phyloP scores from a whole-genome alignment of 2,113 vertebrate species.

The zebrafish (Danio rerio) region GRCz12tu NC_133177.1:22781001-22781500 shows the following conservation, averaged over 20 bases:
- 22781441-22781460: background rate
- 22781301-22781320: background rate
- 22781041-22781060: too few relatives aligned
- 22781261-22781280: constrained; percentile 30
- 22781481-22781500: background rate
- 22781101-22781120: background rate
- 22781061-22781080: too few relatives aligned
- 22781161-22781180: background rate
- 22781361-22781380: constrained; percentile 10
- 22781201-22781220: background rate
- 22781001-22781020: too few relatives aligned
- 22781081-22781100: too few relatives aligned
- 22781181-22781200: background rate
- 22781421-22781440: too few relatives aligned
- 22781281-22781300: background rate
- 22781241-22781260: constrained; percentile 6
- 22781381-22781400: background rate
- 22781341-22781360: constrained; percentile 5
- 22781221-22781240: constrained; percentile 13
- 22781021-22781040: too few relatives aligned
- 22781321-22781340: constrained; percentile 25
- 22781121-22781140: background rate
- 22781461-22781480: background rate
- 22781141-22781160: background rate
- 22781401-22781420: background rate